Evolutionary conservation across 2,888 invertebrate genomes (phyloP).

Genomic region (Leptopilina myrica): DNA sequence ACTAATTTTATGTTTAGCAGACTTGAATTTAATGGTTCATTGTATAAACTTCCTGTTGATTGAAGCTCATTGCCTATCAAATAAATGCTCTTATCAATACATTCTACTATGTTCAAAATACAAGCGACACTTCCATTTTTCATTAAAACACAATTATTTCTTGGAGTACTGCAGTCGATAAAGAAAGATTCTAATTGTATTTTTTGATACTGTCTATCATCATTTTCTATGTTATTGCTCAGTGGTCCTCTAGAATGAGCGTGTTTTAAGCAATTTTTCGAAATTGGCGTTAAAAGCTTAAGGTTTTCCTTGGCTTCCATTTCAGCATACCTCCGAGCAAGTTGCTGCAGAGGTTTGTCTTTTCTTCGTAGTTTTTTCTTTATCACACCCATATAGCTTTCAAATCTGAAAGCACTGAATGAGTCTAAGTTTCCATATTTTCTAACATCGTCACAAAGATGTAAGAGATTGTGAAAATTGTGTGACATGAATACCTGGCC

Average conservation of each 20-base stretch:
- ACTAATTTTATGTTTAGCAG: conserved; percentile 21
- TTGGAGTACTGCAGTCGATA: background rate
- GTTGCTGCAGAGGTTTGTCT: conserved; percentile 54
- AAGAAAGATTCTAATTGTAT: background rate
- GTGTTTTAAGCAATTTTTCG: background rate
- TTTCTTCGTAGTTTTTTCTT: conserved; percentile 49
- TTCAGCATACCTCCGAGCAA: conserved; percentile 37
- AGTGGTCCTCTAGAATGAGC: conserved; percentile 27
- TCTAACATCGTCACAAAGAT: conserved; percentile 61
- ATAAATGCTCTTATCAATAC: background rate
- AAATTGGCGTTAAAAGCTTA: background rate
- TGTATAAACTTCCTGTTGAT: conserved; percentile 22
- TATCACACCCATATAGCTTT: conserved; percentile 61
- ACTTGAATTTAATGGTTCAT: conserved; percentile 27
- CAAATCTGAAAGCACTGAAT: conserved; percentile 66
- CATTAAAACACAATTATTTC: conserved; percentile 35
- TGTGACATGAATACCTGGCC: conserved; percentile 56
- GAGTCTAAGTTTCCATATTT: conserved; percentile 62
- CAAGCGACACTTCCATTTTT: conserved; percentile 16
- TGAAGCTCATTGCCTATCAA: background rate
- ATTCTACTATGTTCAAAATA: conserved; percentile 14
- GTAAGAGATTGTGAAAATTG: conserved; percentile 66
- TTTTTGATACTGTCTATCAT: background rate
- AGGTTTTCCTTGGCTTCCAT: conserved; percentile 1
- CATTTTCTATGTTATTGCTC: conserved; percentile 7